Base-by-base conservation (phyloP, 2,888 invertebrate species). In the Drosophila nr. fundita region DNA sequence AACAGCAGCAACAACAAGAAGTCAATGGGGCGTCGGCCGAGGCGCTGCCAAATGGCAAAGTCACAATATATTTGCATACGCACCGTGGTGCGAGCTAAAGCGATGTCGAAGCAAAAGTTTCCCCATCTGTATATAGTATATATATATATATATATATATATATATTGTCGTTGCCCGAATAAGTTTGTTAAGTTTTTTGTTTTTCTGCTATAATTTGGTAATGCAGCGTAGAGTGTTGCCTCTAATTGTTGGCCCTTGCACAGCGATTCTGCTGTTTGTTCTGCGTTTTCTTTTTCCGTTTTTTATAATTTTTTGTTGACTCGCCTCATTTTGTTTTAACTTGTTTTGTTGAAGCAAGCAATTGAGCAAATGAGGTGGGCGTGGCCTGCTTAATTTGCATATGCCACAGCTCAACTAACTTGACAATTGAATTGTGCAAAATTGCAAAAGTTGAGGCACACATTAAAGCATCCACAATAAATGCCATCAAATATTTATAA, bases 191-290 rank as follows among this genome's bases (percentile, higher is more conserved):
- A 75, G 79, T 82, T 87, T 73, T 75, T 53, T 65, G 67, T 68
- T 82, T 71, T 78, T 68, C 73, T 81, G 77, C 80, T 85, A 88
- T 85, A 85, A 88, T 85, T 85, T 86, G 86, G 83, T 86, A 85
- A 82, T 86, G 88, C 84, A 83, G 76, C 70, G 70, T 59, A 59
- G 68, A 67, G 78, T 76, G 65, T 62, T 60, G 73, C 71, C 77
- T 82, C 81, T 82, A 77, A 85, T 81, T 75, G 80, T 74, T 70
- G 58, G 75, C 63, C 73, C 88, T 73, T 77, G 79, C 72, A 75
- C 87, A 84, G 75, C 76, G 76, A 74, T 62, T 62, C 67, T 55
- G n/a, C 29, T 55, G 13, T 38, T 38, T 55, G 58, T 67, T 24
- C 64, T 68, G 53, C 29, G 27, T 53, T 48, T 30, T 36, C 64